A percentile compares a stretch with the other conserved stretches of the same genome.
Conservation (phyloP, 2,797 vertebrate species). For the Pipistrellus pygmaeus region DNA sequence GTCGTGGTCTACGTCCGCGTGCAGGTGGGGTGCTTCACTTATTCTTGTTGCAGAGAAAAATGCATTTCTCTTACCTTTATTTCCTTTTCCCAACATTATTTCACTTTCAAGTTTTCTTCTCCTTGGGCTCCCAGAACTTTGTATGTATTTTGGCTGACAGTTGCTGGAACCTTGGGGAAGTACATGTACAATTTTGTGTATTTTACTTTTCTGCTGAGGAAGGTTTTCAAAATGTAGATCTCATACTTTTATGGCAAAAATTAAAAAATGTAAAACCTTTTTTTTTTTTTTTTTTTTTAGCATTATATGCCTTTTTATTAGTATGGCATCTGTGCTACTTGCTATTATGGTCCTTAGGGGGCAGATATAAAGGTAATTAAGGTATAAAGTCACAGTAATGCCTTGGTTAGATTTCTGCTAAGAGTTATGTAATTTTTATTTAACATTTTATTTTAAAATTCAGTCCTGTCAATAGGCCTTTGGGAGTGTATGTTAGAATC, state of each 20-base stretch:
- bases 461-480: not conserved
- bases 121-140: not conserved
- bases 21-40: constrained; percentile 90
- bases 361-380: constrained; percentile 19
- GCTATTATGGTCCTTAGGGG: not conserved
- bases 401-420: constrained; percentile 7
- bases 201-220: constrained; percentile 41
- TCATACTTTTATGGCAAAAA: constrained; percentile 31
- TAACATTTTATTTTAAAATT: constrained; percentile 51
- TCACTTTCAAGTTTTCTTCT: constrained; percentile 5
- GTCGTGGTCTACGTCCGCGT: constrained; percentile 99
- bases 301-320: not conserved
- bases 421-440: not conserved
- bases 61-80: not conserved
- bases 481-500: constrained; percentile 12
- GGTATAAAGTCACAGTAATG: not conserved
- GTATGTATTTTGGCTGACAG: not conserved
- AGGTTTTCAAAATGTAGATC: constrained; percentile 16
- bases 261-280: not conserved
- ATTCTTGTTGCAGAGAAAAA: not conserved
- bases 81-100: not conserved
- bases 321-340: not conserved
- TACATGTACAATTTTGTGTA: not conserved
- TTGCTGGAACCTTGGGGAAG: not conserved
- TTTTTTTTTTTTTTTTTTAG: not conserved